Evolutionary conservation across 2,113 vertebrate species (phyloP), one percentile per base, ranked within the genome.

Genomic region (Dendropsophus ebraccatus): DNA sequence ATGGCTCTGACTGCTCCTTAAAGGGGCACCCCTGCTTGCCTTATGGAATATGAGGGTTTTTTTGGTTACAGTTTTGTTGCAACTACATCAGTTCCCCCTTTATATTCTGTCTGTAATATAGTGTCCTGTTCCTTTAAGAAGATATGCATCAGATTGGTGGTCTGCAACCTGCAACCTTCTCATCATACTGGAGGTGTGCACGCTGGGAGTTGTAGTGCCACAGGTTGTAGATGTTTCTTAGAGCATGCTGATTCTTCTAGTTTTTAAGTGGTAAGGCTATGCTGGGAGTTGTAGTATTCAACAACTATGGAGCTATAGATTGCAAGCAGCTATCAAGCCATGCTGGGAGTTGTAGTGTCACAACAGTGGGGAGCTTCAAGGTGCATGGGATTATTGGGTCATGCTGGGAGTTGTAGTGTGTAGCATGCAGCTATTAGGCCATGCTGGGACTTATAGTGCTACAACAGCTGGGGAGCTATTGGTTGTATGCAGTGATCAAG

Each of bases 91-190:
- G 62, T 67, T 30, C 14, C 4, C 6, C 32, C 10, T 12, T 65
- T 30, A 28, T 67, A 5, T 11, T 25, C 3, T n/a, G n/a, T n/a
- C n/a, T n/a, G n/a, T n/a, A n/a, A n/a, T n/a, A n/a, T 14, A 16
- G 62, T 30, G 62, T 65, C 62, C 2, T 35, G 65, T 69, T 70
- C 14, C 67, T 70, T 70, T 70, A 70, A 70, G 32, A 70, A 70
- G 25, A 70, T 21, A 0, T 32, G 28, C 28, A 67, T 67, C 11
- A 8, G 16, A 37, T 21, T 37, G 67, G 67, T 21, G 30, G 17
- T 19, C 32, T 30, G 19, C 32, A 70, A 67, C 62, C 62, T 67
- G 17, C 28, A 32, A 1, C 54, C 0, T 21, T 56, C 54, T 23
- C 19, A 23, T 56, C 19, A 56, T 56, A 21, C 5, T 56, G 54